Percentiles rank a stretch among this genome's conserved stretches.
phyloP scores from a whole-genome alignment of 1,140 invertebrate species.

The Ephestia elutella region DNA sequence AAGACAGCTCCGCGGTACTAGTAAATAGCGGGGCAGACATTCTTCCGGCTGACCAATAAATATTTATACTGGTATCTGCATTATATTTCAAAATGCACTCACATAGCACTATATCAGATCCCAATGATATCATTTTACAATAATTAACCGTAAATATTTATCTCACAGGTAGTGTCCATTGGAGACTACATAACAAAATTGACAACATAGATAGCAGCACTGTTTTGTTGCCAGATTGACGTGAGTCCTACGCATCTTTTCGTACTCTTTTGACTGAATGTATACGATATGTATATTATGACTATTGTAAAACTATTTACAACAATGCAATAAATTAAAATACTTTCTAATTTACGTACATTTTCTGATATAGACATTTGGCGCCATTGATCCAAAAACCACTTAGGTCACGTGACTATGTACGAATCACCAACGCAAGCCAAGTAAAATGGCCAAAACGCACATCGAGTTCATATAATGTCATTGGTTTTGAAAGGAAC shows the following conservation, averaged over 20 bases:
- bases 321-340: constrained; percentile 39
- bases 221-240: constrained; percentile 73
- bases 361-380: constrained; percentile 70
- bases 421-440: constrained; percentile 74
- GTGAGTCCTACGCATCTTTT: constrained; percentile 67
- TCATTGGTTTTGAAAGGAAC: constrained; percentile 66
- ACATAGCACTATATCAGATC: constrained; percentile 24
- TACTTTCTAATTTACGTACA: constrained; percentile 60
- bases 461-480: constrained; percentile 72
- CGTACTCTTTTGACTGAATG: constrained; percentile 41
- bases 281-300: constrained; percentile 25
- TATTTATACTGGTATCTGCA: constrained; percentile 9
- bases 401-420: constrained; percentile 72
- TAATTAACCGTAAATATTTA: constrained; percentile 69
- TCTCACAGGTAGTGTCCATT: constrained; percentile 67
- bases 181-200: constrained; percentile 68
- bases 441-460: constrained; percentile 73
- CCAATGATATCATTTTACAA: constrained; percentile 39
- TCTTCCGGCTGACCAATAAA: neutral
- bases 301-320: constrained; percentile 32
- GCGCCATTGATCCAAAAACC: constrained; percentile 74
- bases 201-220: constrained; percentile 74
- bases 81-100: constrained; percentile 34
- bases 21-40: constrained; percentile 30
- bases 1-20: constrained; percentile 26